phyloP scores from a whole-genome alignment of 2,113 vertebrate genomes.

The Platysternon megacephalum region DNA sequence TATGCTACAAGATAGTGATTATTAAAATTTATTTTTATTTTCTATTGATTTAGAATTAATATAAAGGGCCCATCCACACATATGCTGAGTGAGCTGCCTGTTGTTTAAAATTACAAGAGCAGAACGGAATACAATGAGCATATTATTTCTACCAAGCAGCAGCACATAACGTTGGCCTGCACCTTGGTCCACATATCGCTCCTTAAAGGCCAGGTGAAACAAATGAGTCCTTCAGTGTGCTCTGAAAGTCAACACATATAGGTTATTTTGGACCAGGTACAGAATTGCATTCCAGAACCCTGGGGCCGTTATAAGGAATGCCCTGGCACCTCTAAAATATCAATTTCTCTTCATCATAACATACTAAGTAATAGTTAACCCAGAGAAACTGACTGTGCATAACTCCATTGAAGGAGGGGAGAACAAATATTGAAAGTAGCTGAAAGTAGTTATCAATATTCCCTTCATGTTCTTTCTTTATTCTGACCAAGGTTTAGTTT shows the following conservation, averaged over 20 bases:
- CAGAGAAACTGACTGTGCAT: fast-evolving
- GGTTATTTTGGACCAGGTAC: fast-evolving
- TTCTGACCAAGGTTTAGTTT: neutral
- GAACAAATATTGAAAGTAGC: neutral
- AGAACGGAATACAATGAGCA: fast-evolving
- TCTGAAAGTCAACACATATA: neutral
- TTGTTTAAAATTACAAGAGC: neutral
- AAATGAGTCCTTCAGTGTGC: neutral
- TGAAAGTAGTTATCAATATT: neutral
- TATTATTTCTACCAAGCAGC: neutral
- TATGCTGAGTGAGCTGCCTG: neutral
- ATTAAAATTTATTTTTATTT: neutral
- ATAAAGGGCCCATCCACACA: neutral
- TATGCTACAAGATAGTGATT: neutral
- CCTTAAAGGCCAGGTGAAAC: neutral
- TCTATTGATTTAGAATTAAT: neutral
- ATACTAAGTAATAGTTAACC: neutral
- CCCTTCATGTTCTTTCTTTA: neutral
- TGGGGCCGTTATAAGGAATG: fast-evolving
- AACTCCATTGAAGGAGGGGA: neutral
- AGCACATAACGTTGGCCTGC: neutral
- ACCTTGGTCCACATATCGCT: neutral
- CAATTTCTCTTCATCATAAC: neutral
- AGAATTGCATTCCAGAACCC: neutral
- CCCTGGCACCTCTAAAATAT: neutral